A percentile compares a stretch with the other conserved stretches of the same genome.
Evolutionary conservation across 2,797 vertebrate species (phyloP).

Genomic region (Otolemur crassicaudatus): DNA sequence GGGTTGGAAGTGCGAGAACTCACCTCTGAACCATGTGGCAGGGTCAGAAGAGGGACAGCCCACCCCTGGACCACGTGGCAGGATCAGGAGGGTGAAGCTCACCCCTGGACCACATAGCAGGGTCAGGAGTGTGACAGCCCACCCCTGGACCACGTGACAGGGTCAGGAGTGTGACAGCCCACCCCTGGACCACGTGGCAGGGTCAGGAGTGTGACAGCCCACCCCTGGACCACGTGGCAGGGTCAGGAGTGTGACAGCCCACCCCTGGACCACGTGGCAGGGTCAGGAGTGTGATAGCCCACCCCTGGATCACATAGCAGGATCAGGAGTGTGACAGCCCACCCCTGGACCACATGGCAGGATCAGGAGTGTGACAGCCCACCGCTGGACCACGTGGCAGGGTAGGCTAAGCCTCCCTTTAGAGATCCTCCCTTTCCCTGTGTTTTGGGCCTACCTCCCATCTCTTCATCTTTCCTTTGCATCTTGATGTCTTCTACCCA

Average conservation of each 20-base stretch:
- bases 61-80: too few species aligned
- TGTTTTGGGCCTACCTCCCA: accelerated
- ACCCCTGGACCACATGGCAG: accelerated
- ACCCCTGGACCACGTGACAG: neutral
- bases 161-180: accelerated
- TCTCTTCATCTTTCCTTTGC: neutral
- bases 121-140: accelerated
- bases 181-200: neutral
- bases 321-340: accelerated
- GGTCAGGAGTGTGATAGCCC: accelerated
- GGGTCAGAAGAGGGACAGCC: too few species aligned
- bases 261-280: neutral
- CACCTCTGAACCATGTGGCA: too few species aligned
- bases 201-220: accelerated
- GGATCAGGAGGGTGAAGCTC: too few species aligned
- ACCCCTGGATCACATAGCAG: neutral
- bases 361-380: accelerated
- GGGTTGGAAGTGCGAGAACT: too few species aligned
- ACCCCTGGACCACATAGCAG: neutral
- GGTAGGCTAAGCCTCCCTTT: accelerated
- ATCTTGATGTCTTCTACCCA: accelerated
- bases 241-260: accelerated
- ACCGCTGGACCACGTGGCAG: neutral
- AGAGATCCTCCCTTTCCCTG: neutral
- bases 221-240: neutral